These are phyloP conservation scores for Sitobion miscanthi DNA, from an alignment of 1,140 invertebrate genomes.

Conservation along the genomic window DNA sequence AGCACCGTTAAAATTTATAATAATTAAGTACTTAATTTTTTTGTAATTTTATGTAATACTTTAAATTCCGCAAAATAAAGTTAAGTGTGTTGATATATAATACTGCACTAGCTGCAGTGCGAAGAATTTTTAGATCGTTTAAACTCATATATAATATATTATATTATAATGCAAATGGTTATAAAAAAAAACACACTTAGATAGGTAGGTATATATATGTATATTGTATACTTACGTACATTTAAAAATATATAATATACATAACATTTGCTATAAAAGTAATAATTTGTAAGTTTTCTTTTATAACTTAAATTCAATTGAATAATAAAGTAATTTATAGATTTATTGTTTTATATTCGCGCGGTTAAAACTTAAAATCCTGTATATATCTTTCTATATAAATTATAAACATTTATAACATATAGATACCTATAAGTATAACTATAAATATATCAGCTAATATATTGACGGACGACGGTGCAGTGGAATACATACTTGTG, in stretches of 20 bases:
- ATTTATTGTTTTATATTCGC: not conserved
- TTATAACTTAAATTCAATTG: not conserved
- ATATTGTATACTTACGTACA: not conserved
- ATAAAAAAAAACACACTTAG: not conserved
- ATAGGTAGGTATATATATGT: not conserved
- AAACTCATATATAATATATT: not conserved
- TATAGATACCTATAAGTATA: not conserved
- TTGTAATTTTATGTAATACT: not conserved
- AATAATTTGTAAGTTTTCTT: not conserved
- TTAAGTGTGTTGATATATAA: not conserved
- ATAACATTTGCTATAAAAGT: not conserved
- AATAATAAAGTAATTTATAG: conserved; percentile 13
- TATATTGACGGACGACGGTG: not conserved
- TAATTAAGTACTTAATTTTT: not conserved
- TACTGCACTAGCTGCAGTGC: not conserved
- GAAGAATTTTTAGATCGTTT: not conserved
- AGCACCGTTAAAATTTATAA: not conserved
- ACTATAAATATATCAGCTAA: not conserved
- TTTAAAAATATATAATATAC: not conserved
- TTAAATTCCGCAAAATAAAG: not conserved
- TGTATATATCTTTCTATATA: not conserved
- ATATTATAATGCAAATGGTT: not conserved
- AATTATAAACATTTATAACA: not conserved
- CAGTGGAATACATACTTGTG: not conserved
- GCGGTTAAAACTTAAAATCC: not conserved